phyloP scores from a whole-genome alignment of 1,140 invertebrate genomes.

The Penaeus chinensis region DNA sequence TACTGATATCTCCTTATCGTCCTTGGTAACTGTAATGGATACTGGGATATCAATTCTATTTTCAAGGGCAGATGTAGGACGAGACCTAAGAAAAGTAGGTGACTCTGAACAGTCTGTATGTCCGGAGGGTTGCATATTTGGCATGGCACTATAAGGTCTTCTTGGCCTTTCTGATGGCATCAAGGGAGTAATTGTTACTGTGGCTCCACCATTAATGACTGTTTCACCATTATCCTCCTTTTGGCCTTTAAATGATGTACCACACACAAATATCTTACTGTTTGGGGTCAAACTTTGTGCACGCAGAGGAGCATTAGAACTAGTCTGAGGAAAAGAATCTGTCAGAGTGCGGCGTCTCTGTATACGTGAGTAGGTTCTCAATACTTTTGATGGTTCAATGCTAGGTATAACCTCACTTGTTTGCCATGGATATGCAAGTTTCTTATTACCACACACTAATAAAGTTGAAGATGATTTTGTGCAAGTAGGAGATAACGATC shows the following conservation, averaged over 20 bases:
- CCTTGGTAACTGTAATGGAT: conserved; percentile 4
- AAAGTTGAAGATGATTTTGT: background rate
- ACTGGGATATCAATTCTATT: conserved; percentile 15
- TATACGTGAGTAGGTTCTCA: conserved; percentile 27
- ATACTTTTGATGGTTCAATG: conserved; percentile 34
- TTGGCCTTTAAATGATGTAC: background rate
- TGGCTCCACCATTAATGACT: conserved; percentile 31
- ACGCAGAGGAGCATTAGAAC: background rate
- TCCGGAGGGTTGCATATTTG: conserved; percentile 13
- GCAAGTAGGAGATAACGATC: background rate
- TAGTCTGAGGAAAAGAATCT: background rate
- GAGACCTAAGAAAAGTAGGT: background rate
- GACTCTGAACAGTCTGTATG: background rate
- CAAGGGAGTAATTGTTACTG: conserved; percentile 45
- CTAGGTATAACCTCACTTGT: conserved; percentile 23
- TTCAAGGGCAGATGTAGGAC: background rate
- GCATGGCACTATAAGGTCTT: conserved; percentile 41
- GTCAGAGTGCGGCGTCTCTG: conserved; percentile 1
- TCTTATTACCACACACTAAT: background rate
- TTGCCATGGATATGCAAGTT: background rate
- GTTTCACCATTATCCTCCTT: conserved; percentile 13
- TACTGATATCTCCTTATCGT: background rate
- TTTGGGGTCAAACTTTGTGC: conserved; percentile 25
- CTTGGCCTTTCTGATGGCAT: background rate
- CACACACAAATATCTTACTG: conserved; percentile 1